These are phyloP conservation scores for Sceloporus undulatus DNA, from an alignment of 2,113 vertebrate genomes.

Conservation along the genomic window DNA sequence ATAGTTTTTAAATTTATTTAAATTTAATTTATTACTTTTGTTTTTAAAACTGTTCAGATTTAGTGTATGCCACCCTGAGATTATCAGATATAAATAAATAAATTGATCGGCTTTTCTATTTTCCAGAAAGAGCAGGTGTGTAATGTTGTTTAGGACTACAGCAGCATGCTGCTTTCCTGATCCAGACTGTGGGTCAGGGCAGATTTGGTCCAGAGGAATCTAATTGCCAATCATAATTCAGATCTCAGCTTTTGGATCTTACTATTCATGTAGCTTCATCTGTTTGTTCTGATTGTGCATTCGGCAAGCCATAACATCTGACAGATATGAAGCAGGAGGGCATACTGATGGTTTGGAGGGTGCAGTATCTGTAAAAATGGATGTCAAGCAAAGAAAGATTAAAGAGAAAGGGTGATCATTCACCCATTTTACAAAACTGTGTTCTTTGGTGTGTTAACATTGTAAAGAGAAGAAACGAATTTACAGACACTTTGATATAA, in stretches of 20 bases:
- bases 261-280: not conserved
- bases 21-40: no score
- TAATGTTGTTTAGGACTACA: no score
- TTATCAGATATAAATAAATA: no score
- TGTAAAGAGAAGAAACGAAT: not conserved
- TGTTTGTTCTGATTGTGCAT: not conserved
- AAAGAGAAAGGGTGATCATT: not conserved
- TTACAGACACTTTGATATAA: slow-evolving; percentile 4
- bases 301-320: not conserved
- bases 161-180: no score
- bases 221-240: not conserved
- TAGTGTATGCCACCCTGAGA: no score
- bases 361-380: not conserved
- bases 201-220: not conserved
- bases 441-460: not conserved
- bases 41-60: no score
- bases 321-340: not conserved
- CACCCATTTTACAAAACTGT: not conserved
- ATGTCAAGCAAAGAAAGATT: not conserved
- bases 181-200: no score
- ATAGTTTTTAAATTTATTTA: no score
- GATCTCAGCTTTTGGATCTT: not conserved
- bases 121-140: no score
- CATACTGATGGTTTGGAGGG: not conserved
- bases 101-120: no score